phyloP scores from a whole-genome alignment of 2,113 vertebrate genomes.

The Dasypus novemcinctus region DNA sequence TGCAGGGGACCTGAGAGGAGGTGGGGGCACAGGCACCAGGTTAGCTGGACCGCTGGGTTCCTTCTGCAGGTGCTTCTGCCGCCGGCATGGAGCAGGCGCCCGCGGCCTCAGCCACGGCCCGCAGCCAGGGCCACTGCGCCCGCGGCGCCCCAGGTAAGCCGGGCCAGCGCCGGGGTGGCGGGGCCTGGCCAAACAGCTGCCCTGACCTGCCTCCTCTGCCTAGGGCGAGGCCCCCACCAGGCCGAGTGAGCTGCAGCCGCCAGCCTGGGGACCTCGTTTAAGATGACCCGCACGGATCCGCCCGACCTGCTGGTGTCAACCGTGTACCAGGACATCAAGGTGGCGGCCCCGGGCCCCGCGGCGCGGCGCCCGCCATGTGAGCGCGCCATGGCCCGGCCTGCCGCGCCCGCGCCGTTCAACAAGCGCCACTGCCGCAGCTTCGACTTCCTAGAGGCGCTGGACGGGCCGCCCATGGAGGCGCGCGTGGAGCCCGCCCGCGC shows the following conservation, averaged over 20 bases:
- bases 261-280: conserved; percentile 84
- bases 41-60: background rate
- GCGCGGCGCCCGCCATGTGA: conserved; percentile 88
- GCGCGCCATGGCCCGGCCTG: conserved; percentile 88
- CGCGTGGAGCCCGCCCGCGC: conserved; percentile 63
- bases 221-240: conserved; percentile 74
- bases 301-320: conserved; percentile 96
- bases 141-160: conserved; percentile 63
- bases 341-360: conserved; percentile 83
- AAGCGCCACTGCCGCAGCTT: conserved; percentile 98
- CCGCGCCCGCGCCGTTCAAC: conserved; percentile 90
- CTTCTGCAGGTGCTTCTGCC: conserved; percentile 33
- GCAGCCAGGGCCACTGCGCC: conserved; percentile 24
- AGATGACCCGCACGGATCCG: conserved; percentile 98
- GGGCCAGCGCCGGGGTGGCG: background rate
- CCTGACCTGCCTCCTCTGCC: conserved; percentile 20
- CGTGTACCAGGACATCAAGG: conserved; percentile 92
- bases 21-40: background rate
- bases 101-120: background rate
- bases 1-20: background rate
- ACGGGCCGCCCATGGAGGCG: conserved; percentile 89
- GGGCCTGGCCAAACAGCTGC: background rate
- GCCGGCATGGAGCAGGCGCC: conserved; percentile 43
- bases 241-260: conserved; percentile 84
- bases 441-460: conserved; percentile 94